Base-by-base conservation (phyloP, 2,888 invertebrate species). In the Euzophera pinguis region DNA sequence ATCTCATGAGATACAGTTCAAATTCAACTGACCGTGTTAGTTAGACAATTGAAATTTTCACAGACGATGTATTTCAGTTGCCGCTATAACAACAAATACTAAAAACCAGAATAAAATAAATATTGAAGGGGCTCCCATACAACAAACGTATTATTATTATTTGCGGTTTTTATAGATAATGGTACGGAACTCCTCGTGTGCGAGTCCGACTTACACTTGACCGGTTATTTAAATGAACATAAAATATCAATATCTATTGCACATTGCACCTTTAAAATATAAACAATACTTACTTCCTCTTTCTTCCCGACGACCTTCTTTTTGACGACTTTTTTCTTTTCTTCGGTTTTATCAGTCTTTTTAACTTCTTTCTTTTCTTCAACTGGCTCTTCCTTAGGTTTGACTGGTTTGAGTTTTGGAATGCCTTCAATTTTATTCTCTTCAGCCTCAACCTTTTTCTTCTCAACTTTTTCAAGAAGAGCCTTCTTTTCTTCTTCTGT, bases 401-500 rank as follows among this genome's bases (percentile, higher is more conserved):
- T 91, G 4, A 92, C 84, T 53, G 92, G 77, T 69, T 90, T 92
- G 17, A 92, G 84, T 83, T 92, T 92, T 67, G 92, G 92, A 76
- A 92, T 88, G 75, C 92, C 92, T 81, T 92, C 93, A 69, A 91
- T 88, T 77, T 92, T 92, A 53, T 91, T 84, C 35, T 51, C 51
- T 74, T 92, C 92, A 10, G 84, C 76, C 71, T 91, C 86, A 57
- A 83, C 78, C 71, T 84, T 84, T 35, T 86, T 92, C 55, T 83
- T 87, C 61, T 90, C 90, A 13, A 86, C 73, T 71, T 86, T 84
- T 64, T 92, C 91, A 13, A 91, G 79, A 60, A 89, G 83, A 53
- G 85, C 78, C 55, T 85, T 90, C 74, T 91, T 89, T 65, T 91
- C 88, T 69, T 86, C 87, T 65, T 90, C 90, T 47, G 91, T 86